Percentiles rank a stretch among this genome's conserved stretches.
Conservation (phyloP, 2,888 invertebrate genomes). For the Lydus trimaculatus region DNA sequence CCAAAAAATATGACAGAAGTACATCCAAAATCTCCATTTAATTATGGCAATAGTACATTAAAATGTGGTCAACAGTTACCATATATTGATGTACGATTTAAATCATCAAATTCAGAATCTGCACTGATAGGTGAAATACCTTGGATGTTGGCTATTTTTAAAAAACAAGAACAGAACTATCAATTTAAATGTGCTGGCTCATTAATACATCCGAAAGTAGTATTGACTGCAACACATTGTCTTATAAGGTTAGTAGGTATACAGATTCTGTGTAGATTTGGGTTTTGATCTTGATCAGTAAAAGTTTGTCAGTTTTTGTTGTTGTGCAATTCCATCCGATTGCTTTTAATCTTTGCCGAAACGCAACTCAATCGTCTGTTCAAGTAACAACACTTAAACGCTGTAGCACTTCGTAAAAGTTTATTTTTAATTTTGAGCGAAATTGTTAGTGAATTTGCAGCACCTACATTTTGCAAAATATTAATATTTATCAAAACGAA, state of each 20-base stretch:
- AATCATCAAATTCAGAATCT: slow-evolving; percentile 9
- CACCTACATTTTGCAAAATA: no score
- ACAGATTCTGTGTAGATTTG: not conserved
- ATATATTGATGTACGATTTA: slow-evolving; percentile 35
- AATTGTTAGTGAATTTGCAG: no score
- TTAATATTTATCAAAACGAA: not conserved
- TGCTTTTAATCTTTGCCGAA: no score
- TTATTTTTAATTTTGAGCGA: no score
- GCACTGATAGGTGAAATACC: slow-evolving; percentile 40
- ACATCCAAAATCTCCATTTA: not conserved
- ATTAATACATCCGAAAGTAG: slow-evolving; percentile 42
- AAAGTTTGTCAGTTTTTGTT: no score
- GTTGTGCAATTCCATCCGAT: no score
- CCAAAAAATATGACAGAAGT: not conserved
- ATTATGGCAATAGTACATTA: not conserved
- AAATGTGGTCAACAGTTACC: slow-evolving; percentile 35
- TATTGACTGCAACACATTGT: slow-evolving; percentile 43
- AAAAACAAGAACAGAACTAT: slow-evolving; percentile 25
- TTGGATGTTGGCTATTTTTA: slow-evolving; percentile 42
- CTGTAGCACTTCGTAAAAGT: no score
- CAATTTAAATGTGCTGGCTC: slow-evolving; percentile 38
- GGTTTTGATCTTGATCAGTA: no score
- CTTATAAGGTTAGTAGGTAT: slow-evolving; percentile 37
- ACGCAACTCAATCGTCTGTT: no score
- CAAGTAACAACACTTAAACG: no score